Evolutionary conservation across 2,888 invertebrate species (phyloP).

Genomic region (Eurytoma californica): DNA sequence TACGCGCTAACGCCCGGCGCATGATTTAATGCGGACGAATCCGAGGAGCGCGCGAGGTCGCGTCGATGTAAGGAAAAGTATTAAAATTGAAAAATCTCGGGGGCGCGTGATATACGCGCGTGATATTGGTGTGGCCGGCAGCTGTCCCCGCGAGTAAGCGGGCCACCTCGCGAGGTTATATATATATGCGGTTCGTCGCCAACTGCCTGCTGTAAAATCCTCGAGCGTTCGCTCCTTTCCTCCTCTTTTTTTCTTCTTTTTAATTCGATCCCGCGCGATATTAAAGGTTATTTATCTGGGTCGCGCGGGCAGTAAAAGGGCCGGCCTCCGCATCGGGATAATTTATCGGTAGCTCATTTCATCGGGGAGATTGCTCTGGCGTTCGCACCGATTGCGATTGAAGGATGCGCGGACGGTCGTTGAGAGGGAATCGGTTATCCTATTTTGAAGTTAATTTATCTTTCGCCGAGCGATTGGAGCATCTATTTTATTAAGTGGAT

Average conservation of each 20-base stretch:
- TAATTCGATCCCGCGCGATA: constrained; percentile 48
- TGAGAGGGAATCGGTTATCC: too few relatives aligned
- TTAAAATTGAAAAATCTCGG: constrained; percentile 74
- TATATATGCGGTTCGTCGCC: constrained; percentile 24
- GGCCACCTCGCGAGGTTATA: constrained; percentile 5
- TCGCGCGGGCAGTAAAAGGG: not conserved
- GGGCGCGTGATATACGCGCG: constrained; percentile 70
- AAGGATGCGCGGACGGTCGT: too few relatives aligned
- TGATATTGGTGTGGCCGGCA: constrained; percentile 74
- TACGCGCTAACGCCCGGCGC: constrained; percentile 47
- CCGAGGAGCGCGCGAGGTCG: constrained; percentile 37
- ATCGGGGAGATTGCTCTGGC: not conserved
- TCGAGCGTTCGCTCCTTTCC: too few relatives aligned
- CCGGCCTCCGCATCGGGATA: not conserved
- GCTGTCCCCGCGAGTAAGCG: constrained; percentile 65
- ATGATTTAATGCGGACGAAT: constrained; percentile 69
- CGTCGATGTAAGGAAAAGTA: constrained; percentile 69
- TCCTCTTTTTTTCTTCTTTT: constrained; percentile 9
- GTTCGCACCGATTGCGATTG: too few relatives aligned
- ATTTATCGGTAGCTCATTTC: constrained; percentile 21
- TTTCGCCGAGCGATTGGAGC: too few relatives aligned
- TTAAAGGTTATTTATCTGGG: constrained; percentile 52
- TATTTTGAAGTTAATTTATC: too few relatives aligned
- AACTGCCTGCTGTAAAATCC: not conserved
- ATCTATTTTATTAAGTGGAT: too few relatives aligned